Percentiles rank a stretch among this genome's conserved stretches.
Evolutionary conservation across 2,888 invertebrate genomes (phyloP).

Genomic region (Lutraria lutraria): DNA sequence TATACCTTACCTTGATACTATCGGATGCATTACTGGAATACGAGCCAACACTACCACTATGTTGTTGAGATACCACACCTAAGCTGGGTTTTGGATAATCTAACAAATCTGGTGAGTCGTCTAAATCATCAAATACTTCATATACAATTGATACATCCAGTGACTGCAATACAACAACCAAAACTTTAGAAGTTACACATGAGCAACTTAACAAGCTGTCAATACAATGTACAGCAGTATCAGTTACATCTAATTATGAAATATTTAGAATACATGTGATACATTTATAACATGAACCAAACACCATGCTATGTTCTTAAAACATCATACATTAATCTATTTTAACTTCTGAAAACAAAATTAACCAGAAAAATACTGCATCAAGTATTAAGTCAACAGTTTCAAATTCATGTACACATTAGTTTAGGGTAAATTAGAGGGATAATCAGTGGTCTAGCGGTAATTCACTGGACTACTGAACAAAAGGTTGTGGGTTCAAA

Average conservation of each 20-base stretch:
- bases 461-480: too few species aligned
- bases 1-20: conserved; percentile 70
- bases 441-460: too few species aligned
- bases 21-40: conserved; percentile 87
- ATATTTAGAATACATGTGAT: neutral
- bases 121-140: conserved; percentile 91
- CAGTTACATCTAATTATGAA: neutral
- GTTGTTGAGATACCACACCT: conserved; percentile 84
- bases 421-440: too few species aligned
- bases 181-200: conserved; percentile 39
- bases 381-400: too few species aligned
- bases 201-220: neutral
- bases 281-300: neutral
- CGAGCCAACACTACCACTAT: conserved; percentile 86
- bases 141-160: conserved; percentile 95
- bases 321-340: too few species aligned
- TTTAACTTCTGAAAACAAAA: too few species aligned
- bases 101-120: conserved; percentile 90
- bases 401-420: too few species aligned
- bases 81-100: conserved; percentile 90
- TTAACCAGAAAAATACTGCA: too few species aligned
- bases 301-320: neutral
- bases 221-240: neutral
- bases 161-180: conserved; percentile 88
- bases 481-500: too few species aligned